Base-by-base conservation (phyloP, 92 coral and sea anemone genomes). In the Phenganax subtilis region DNA sequence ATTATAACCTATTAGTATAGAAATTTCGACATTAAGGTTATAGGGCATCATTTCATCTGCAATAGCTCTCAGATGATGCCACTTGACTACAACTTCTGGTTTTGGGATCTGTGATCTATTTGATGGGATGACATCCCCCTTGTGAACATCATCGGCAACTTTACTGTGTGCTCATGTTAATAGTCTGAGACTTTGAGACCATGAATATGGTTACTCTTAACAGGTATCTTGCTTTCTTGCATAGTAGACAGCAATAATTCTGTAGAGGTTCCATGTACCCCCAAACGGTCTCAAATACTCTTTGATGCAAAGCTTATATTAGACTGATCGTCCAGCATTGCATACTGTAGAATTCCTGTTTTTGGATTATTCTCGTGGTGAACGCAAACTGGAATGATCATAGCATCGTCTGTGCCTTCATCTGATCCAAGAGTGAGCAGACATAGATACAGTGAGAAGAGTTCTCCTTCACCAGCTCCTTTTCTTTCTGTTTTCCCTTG, bases 381-480 rank as follows among this genome's bases (percentile, higher is more conserved):
- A 25, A 89, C 86, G 86, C 88, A 89, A 14, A 89, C 89, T 8
- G 92, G 92, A 28, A 89, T 84, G 57, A 89, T 89, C 89, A 89
- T 86, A 58, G 88, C 83, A 79, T 86, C 76, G 66, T 84, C 87
- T n/a, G 75, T 69, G 9, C 88, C 84, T 37, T 75, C 72, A n/a
- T 86, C 87, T 83, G 85, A 66, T 85, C 76, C 10, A 80, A 66
- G 75, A 78, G 57, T 16, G 71, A 27, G 75, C 89, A 86, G 6
- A 83, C 75, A 58, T 68, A 74, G 27, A 76, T 85, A 59, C 90
- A 85, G 67, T 55, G 78, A 15, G 68, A 67, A 57, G 51, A 51
- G 55, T 71, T 82, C 75, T 77, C 75, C 31, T 28, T 37, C 47
- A 1, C 47, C 47, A 2, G 47, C 47, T 37, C 47, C 47, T 1